Evolutionary conservation across 2,113 vertebrate species (phyloP), one percentile per base, ranked within the genome.

Genomic region (Dicerorhinus sumatrensis): DNA sequence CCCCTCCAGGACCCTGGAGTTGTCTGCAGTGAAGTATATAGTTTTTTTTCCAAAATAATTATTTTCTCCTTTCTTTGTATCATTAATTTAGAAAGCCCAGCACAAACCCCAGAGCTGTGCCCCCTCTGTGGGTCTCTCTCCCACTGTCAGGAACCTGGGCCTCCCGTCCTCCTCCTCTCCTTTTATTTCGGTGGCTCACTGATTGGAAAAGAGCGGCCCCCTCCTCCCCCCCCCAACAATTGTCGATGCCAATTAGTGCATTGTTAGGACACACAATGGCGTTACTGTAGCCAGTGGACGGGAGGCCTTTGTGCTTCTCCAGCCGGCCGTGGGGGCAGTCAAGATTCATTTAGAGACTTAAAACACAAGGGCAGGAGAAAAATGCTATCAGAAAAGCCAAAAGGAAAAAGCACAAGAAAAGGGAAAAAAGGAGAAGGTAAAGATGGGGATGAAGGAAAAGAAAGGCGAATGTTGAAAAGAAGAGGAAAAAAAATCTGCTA

Each of bases 181-280:
- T 99, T 99, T 98, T 93, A 94, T 98, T 96, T 98, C 98, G 96
- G 76, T 84, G 97, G 98, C 98, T 94, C 98, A 63, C 98, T 98
- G 99, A 99, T 99, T 99, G 99, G 99, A 99, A 99, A 98, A 99
- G 99, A 98, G 99, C 98, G 98, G 91, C 76, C 98, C 98, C 98
- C 98, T 98, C 96, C 98, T 98, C 99, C 97, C 93, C 76, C 83
- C 89, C 96, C 87, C 97, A 92, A 92, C 97, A 89, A 98, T 98
- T 98, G 97, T 99, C 99, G 98, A 98, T 97, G 97, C 99, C 99
- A 99, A 99, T 99, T 99, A 99, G 99, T 99, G 99, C 99, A 99
- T 99, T 99, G 99, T 99, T 98, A 97, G 98, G 98, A 96, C 96
- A 98, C 99, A 99, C 99, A 99, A 99, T 99, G 99, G 99, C 98